Conservation (phyloP, 2,113 vertebrate species). For the Caranx ignobilis region DNA sequence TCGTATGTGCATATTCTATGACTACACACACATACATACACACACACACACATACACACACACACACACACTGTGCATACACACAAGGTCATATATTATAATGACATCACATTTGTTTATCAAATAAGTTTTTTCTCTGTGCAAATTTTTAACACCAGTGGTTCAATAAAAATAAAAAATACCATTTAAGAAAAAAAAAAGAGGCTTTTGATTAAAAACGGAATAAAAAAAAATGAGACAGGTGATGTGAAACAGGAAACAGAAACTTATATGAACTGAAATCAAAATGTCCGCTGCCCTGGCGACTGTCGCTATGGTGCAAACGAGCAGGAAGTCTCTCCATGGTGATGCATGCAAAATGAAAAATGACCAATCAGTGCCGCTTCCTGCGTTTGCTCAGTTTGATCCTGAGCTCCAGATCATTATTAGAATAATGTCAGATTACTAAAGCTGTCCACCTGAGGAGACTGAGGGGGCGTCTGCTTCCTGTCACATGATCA, state of each 20-base stretch:
- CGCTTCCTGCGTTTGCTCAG: conserved; percentile 48
- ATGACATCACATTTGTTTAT: conserved; percentile 79
- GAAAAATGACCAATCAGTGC: conserved; percentile 42
- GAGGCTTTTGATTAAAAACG: conserved; percentile 78
- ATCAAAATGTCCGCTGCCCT: conserved; percentile 69
- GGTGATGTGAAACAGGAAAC: conserved; percentile 60
- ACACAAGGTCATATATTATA: conserved; percentile 85
- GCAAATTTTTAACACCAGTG: conserved; percentile 97
- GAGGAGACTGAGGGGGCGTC: conserved; percentile 35
- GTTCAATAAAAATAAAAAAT: conserved; percentile 89
- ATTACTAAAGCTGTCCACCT: conserved; percentile 43
- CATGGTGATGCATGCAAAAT: conserved; percentile 48
- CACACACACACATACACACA: conserved; percentile 16
- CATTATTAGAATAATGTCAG: conserved; percentile 17
- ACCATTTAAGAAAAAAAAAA: conserved; percentile 71
- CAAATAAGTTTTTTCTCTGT: conserved; percentile 83
- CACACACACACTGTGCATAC: conserved; percentile 76
- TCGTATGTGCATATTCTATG: conserved; percentile 53
- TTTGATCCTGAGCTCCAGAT: conserved; percentile 35
- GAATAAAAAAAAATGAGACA: conserved; percentile 45
- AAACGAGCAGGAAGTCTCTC: conserved; percentile 55
- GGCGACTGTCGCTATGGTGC: conserved; percentile 33
- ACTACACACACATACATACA: conserved; percentile 46
- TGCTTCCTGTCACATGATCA: conserved; percentile 46
- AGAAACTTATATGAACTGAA: conserved; percentile 28